phyloP scores from a whole-genome alignment of 2,113 vertebrate genomes.

The Hystrix cristata region DNA sequence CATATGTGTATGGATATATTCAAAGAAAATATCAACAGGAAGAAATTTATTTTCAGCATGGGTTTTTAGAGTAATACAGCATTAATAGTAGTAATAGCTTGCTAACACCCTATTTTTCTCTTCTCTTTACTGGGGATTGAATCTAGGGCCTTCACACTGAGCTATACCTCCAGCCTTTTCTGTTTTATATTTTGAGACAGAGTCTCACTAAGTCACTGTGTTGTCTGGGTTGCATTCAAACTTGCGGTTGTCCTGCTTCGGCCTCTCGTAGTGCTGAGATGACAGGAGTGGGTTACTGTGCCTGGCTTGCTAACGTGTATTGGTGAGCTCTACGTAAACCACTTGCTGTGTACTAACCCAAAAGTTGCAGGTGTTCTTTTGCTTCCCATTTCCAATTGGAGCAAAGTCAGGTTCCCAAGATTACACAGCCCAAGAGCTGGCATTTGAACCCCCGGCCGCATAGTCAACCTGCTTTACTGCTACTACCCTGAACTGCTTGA shows the following conservation, averaged over 20 bases:
- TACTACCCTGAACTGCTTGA: background rate
- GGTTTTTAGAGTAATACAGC: background rate
- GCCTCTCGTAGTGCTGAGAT: background rate
- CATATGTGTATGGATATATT: background rate
- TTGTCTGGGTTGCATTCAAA: background rate
- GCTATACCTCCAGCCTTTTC: background rate
- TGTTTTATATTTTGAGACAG: background rate
- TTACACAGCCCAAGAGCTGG: constrained; percentile 5
- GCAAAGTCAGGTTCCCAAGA: constrained; percentile 5
- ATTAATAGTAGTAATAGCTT: background rate
- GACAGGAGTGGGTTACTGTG: background rate
- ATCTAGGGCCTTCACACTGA: background rate
- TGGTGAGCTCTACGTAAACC: background rate
- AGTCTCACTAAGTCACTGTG: background rate
- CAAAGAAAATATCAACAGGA: background rate
- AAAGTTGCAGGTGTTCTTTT: background rate
- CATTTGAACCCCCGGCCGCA: background rate
- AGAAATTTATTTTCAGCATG: background rate
- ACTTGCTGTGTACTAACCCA: background rate
- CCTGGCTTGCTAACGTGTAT: background rate
- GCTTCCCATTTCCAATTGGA: background rate
- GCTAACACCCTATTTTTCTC: background rate
- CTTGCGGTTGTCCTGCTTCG: background rate
- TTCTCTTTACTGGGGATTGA: background rate
- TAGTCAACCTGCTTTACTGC: background rate